phyloP scores from a whole-genome alignment of 2,888 invertebrate genomes.

The Formica aserva region DNA sequence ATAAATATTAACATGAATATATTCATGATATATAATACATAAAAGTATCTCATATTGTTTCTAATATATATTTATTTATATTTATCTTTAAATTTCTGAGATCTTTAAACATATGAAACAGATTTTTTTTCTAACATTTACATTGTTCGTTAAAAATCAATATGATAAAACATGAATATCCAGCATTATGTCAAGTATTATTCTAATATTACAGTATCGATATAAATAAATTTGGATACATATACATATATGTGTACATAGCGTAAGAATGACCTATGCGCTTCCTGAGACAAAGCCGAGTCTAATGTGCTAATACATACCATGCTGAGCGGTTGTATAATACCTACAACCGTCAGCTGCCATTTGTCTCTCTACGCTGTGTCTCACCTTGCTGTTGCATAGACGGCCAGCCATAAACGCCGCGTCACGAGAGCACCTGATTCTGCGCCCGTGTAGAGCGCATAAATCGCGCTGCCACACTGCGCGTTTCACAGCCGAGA shows the following conservation, averaged over 20 bases:
- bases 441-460: constrained; percentile 78
- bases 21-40: neutral
- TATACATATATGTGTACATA: neutral
- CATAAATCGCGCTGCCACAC: constrained; percentile 79
- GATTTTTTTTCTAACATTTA: neutral
- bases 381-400: constrained; percentile 85
- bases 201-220: neutral
- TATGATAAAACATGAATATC: neutral
- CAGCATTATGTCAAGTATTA: neutral
- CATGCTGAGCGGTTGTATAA: constrained; percentile 80
- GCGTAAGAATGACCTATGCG: constrained; percentile 5
- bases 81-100: constrained; percentile 1
- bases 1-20: neutral
- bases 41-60: neutral
- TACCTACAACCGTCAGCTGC: constrained; percentile 81
- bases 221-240: neutral
- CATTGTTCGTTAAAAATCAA: neutral
- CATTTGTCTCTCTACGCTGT: constrained; percentile 84
- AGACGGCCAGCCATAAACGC: constrained; percentile 80
- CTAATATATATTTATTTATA: neutral
- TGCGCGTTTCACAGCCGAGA: constrained; percentile 75
- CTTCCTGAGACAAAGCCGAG: constrained; percentile 45
- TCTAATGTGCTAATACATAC: constrained; percentile 82
- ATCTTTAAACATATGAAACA: neutral
- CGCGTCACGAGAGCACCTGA: constrained; percentile 77